Base-by-base conservation (phyloP, 2,113 vertebrate genomes). In the Vidua chalybeata region DNA sequence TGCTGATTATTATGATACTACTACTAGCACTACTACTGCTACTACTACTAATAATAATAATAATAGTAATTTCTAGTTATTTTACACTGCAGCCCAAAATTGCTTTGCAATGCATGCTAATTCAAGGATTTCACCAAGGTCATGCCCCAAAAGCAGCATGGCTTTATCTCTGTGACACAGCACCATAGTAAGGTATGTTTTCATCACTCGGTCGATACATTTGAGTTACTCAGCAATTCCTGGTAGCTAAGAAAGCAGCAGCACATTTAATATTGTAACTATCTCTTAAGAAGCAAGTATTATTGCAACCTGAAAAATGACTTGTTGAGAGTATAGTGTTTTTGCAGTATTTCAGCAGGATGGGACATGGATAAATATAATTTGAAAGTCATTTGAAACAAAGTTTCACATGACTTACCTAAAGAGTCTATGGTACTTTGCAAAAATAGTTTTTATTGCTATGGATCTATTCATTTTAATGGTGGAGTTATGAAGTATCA, bases 251-350 rank as follows among this genome's bases (percentile, higher is more conserved):
- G 39, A 75, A 88, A 89, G 9, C 20, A 73, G 7, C 8, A 58
- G 15, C 12, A 22, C 6, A 26, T 68, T 73, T 43, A 56, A 76
- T 43, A 51, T 4, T 26, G 4, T 35, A 76, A 33, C 6, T 39
- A 6, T 55, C 18, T 16, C 78, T 55, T 61, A 26, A 73, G 18
- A 68, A 18, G 10, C 11, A 59, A 52, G 61, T 73, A 33, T 4
- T 2, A 28, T 49, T 64, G 28, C 8, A 61, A 3, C 1, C 30
- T 69, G 41, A 61, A 69, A 56, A 13, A 22, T 4, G 3, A 22
- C 7, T 15, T 56, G 3, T 43, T 69, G 59, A 79, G 16, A 39
- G 3, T 28, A 68, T 2, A 45, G 8, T 0, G 0, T 11, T 78
- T 59, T 59, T 72, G 13, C 15, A 24, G 10, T 54, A 37, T 58